Evolutionary conservation across 2,888 invertebrate genomes (phyloP), one percentile per base, ranked within the genome.

Genomic region (Gryllus longicercus): DNA sequence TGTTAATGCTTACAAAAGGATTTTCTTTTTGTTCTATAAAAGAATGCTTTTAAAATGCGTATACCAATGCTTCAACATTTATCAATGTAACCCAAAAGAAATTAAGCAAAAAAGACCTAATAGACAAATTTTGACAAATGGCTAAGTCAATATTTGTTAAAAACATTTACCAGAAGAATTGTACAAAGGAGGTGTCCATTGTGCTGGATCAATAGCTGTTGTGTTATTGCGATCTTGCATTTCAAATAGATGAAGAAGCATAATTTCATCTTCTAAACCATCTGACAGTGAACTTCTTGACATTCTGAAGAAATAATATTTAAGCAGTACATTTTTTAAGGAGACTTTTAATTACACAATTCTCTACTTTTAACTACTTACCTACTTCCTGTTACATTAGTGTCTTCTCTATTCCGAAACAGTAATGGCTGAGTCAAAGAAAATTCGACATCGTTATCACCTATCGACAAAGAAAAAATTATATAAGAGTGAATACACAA

Each of bases 401-500:
- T 83, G 75, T 84, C 83, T 21, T 81, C 80, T 79, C 51, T 81
- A 86, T 84, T 83, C 84, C 85, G 78, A 75, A 90, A 90, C 3
- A 79, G 51, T 11, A 82, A 76, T 49, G 82, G 79, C 14, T 80
- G 23, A 79, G 81, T 78, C 49, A 82, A 38, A 51, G 84, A 83
- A 51, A 85, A 85, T 85, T 93, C 93, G 14, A 93, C 91, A 85
- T 93, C 93, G 85, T 93, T 93, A 85, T 93, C 93, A 82, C 91
- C 90, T 89, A 84, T 75, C 21, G 25, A 21, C 50, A 80, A 77
- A 79, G 23, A 50, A 76, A 80, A 74, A 76, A 51, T n/a, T 49
- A n/a, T 50, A 49, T 50, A 50, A 11, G 16, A 75, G 4, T 75
- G 21, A 16, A 74, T 74, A 74, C 14, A 74, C 14, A 21, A n/a